Evolutionary conservation across 2,888 invertebrate species (phyloP), one percentile per base, ranked within the genome.

Genomic region (Pecten maximus): DNA sequence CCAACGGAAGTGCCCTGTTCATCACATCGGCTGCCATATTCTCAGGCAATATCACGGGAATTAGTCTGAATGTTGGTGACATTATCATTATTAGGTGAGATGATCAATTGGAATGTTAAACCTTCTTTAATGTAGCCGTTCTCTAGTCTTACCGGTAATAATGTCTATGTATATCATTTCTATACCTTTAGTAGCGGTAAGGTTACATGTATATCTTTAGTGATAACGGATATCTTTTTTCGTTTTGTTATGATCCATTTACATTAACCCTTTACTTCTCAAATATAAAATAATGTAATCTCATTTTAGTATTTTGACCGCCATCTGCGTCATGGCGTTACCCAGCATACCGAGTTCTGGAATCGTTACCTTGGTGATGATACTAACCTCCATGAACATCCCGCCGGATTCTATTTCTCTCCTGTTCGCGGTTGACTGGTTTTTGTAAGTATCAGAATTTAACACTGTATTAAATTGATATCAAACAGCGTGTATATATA

Each of bases 301-400:
- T 89, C 44, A 12, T 92, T 89, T n/a, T 93, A 96, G 96, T 88
- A 89, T 94, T 12, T 90, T 96, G 89, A 95, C 95, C 0, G 92
- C 95, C 0, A 93, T 95, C 0, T 93, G 95, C 10, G 92, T 94
- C 12, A 93, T 95, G 93, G 95, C 96, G 10, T 93, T 96, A n/a
- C 96, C 96, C 12, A 95, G 95, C 10, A 94, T 96, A 0, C 96
- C 96, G 0, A 95, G 95, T 90, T 93, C 96, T 0, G 95, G 95
- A 90, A 95, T 96, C 35, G 95, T 96, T 23, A 95, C 95, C 0
- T 90, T 95, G 1, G 92, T 96, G 48, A 95, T 96, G 93, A 93
- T 96, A 10, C 91, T 96, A 87, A 93, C 95, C 0, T 95, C 96
- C 4, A 91, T 96, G 88, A 94, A 94, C 60, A 94, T 95, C 50